These are phyloP conservation scores for Dromas ardeola DNA, from an alignment of 2,113 vertebrate species.

Conservation along the genomic window DNA sequence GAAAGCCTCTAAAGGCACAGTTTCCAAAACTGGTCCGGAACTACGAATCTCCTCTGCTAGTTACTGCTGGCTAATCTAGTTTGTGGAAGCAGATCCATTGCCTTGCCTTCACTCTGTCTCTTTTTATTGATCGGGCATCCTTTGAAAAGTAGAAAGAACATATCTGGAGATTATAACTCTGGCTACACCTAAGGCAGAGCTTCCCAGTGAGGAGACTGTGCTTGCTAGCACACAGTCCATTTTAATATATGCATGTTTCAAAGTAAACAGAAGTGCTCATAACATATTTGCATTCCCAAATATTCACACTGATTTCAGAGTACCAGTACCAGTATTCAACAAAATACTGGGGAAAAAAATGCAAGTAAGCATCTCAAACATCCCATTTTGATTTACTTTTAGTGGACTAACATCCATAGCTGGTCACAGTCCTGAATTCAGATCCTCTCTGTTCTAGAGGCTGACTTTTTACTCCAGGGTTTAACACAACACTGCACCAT, in stretches of 20 bases:
- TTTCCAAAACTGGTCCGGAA: neutral
- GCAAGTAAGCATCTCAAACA: neutral
- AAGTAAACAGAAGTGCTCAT: neutral
- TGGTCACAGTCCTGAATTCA: neutral
- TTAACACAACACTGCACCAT: neutral
- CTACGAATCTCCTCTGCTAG: neutral
- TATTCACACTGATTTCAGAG: neutral
- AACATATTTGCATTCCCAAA: conserved; percentile 23
- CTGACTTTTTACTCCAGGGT: neutral
- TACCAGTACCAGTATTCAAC: neutral
- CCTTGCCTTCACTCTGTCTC: neutral
- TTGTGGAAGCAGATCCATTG: neutral
- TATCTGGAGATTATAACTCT: neutral
- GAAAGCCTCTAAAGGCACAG: neutral
- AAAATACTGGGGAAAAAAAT: neutral
- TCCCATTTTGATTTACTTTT: neutral
- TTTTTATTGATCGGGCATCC: neutral
- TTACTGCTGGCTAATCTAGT: neutral
- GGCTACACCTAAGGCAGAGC: neutral
- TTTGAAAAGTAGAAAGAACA: neutral
- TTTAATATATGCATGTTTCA: neutral
- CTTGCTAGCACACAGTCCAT: neutral
- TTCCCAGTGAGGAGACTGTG: neutral
- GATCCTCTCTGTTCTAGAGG: neutral
- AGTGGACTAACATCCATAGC: neutral